A percentile compares a stretch with the other conserved stretches of the same genome.
These are phyloP conservation scores for Eulithis prunata DNA, from an alignment of 2,888 invertebrate species.

Conservation along the genomic window DNA sequence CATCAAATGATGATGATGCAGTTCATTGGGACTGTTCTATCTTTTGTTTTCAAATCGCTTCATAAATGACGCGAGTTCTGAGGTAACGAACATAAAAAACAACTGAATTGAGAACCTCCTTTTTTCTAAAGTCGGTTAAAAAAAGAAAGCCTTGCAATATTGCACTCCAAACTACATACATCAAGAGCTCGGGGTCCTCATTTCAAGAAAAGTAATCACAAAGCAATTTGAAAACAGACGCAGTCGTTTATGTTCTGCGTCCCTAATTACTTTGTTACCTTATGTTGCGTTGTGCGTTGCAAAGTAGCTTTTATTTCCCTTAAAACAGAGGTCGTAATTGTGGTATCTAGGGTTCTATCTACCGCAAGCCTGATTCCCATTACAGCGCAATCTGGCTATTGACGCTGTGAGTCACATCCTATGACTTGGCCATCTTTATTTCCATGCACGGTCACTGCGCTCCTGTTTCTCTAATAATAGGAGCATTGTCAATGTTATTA, in stretches of 20 bases:
- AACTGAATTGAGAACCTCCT: not conserved
- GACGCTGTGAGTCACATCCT: conserved; percentile 47
- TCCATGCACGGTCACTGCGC: conserved; percentile 36
- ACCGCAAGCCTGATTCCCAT: conserved; percentile 41
- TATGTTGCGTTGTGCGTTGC: not conserved
- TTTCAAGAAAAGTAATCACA: conserved; percentile 37
- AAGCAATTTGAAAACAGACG: conserved; percentile 39
- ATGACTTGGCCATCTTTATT: conserved; percentile 38
- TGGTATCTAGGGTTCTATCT: conserved; percentile 11
- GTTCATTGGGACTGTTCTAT: too few relatives aligned
- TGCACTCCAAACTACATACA: conserved; percentile 12
- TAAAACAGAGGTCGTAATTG: conserved; percentile 12
- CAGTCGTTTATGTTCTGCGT: conserved; percentile 36
- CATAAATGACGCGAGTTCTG: too few relatives aligned
- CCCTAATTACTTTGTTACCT: conserved; percentile 44
- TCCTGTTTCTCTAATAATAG: conserved; percentile 33
- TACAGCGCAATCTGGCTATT: conserved; percentile 46
- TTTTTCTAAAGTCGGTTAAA: too few relatives aligned
- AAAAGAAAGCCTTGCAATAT: conserved; percentile 8
- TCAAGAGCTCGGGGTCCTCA: conserved; percentile 13
- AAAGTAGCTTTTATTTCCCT: conserved; percentile 28
- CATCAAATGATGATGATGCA: too few relatives aligned
- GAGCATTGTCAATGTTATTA: not conserved
- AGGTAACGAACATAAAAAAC: not conserved
- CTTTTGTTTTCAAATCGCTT: too few relatives aligned